Base-by-base conservation (phyloP, 1,140 invertebrate species). In the Maconellicoccus hirsutus region DNA sequence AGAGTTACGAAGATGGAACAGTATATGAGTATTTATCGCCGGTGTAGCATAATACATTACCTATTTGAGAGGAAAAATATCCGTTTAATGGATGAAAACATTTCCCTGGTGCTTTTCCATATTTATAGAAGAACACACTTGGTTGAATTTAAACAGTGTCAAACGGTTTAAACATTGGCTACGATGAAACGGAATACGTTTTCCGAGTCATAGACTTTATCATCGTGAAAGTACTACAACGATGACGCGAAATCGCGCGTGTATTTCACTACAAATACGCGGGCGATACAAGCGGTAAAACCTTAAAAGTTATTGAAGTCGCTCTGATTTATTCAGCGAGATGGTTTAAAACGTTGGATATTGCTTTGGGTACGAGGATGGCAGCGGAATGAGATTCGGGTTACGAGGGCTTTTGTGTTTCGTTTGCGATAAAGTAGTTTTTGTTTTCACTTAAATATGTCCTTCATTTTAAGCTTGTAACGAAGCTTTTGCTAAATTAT, bases 31-130 rank as follows among this genome's bases (percentile, higher is more conserved):
- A 52, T 52, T 52, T 52, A 52, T 52, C 42, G 42, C 42, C 42
- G n/a, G 42, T 52, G 10, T 52, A 52, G 42, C 42, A 19, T 52
- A 52, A 52, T 52, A 52, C n/a, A 52, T 52, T 52, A 52, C 16
- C 42, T 52, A 52, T 52, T 52, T 52, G 42, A 52, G 42, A 52
- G 42, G 42, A 52, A 52, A 52, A 52, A 52, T 52, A 52, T 52
- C 42, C n/a, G 42, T 52, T 52, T 52, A 52, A 52, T 52, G 42
- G 42, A 52, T 52, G 42, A 52, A 52, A 52, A 52, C 42, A 19
- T 52, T 52, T 52, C 42, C 12, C 42, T 3, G 12, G 42, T 19
- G 42, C 42, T 52, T 52, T 52, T 52, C 42, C 42, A 52, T 52
- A 52, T 52, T 52, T 52, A 52, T 52, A 52, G 16, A 52, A 52